Evolutionary conservation across 2,113 vertebrate genomes (phyloP).

Genomic region (Condylura cristata): DNA sequence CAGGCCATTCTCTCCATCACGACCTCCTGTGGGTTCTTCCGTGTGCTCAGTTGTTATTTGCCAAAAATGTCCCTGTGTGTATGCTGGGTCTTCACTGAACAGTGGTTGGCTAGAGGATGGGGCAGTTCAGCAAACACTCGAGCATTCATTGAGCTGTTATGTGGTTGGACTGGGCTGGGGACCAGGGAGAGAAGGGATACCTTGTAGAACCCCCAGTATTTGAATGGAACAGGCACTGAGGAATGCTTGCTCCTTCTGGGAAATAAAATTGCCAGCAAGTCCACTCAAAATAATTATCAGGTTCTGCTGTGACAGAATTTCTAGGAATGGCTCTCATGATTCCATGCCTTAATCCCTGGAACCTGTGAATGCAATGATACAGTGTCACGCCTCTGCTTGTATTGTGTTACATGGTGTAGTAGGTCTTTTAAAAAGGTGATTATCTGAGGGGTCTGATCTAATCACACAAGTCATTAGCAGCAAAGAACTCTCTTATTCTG

Average conservation of each 20-base stretch:
- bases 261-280: constrained; percentile 18
- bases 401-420: not conserved
- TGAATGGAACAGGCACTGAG: not conserved
- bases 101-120: not conserved
- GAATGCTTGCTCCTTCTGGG: not conserved
- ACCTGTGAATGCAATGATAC: not conserved
- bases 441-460: not conserved
- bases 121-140: not conserved
- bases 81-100: not conserved
- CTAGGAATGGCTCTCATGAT: constrained; percentile 15
- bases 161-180: not conserved
- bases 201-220: not conserved
- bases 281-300: not conserved
- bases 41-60: not conserved
- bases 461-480: not conserved
- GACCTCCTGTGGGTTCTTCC: not conserved
- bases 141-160: not conserved
- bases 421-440: not conserved
- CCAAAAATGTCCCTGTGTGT: not conserved
- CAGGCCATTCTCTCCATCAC: not conserved
- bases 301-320: not conserved
- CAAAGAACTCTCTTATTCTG: not conserved
- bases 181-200: not conserved
- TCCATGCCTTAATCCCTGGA: not conserved
- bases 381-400: not conserved